phyloP scores from a whole-genome alignment of 2,888 invertebrate species.

The Zonitis immaculata region DNA sequence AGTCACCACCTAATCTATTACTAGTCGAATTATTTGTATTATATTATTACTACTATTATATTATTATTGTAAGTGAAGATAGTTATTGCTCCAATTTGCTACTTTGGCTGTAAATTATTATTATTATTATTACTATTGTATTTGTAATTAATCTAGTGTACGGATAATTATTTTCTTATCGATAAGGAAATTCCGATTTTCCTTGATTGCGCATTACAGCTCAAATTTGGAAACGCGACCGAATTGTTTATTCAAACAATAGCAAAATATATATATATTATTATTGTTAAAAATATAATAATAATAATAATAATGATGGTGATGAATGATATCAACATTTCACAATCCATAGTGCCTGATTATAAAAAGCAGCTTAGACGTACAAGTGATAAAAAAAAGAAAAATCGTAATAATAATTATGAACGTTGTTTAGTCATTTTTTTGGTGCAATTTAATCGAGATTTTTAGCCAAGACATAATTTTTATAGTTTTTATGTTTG shows the following conservation, averaged over 20 bases:
- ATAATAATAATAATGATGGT: too few species aligned
- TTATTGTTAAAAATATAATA: too few species aligned
- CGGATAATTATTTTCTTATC: too few species aligned
- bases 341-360: slow-evolving; percentile 46
- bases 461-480: slow-evolving; percentile 27
- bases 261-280: too few species aligned
- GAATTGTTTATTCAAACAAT: too few species aligned
- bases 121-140: too few species aligned
- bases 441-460: slow-evolving; percentile 23
- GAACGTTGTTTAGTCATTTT: slow-evolving; percentile 16
- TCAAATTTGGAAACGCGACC: slow-evolving; percentile 19
- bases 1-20: slow-evolving; percentile 8
- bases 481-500: slow-evolving; percentile 16
- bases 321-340: slow-evolving; percentile 34
- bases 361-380: slow-evolving; percentile 24
- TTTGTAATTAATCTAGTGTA: slow-evolving; percentile 17
- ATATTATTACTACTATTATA: slow-evolving; percentile 14
- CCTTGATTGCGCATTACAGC: slow-evolving; percentile 9
- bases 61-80: slow-evolving; percentile 14
- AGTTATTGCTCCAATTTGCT: slow-evolving; percentile 14
- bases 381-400: slow-evolving; percentile 22
- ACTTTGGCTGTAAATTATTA: slow-evolving; percentile 21
- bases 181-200: slow-evolving; percentile 1
- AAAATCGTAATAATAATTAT: too few species aligned
- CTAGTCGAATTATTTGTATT: slow-evolving; percentile 21